A percentile compares a stretch with the other conserved stretches of the same genome.
phyloP scores from a whole-genome alignment of 2,888 invertebrate species.

The Oeneis ivallda region DNA sequence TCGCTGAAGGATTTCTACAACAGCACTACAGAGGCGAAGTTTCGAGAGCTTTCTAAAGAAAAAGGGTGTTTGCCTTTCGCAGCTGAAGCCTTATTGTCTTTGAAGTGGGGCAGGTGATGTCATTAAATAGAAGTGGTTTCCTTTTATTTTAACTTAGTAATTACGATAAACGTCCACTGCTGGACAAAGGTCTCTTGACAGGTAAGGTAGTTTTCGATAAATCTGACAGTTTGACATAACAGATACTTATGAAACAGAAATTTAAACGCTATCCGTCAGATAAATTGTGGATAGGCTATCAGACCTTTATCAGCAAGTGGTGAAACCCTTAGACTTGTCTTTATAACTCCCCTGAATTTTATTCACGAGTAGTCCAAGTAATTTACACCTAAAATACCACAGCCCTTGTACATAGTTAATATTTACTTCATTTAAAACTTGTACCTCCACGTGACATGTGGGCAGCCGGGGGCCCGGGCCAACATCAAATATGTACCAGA shows the following conservation, averaged over 20 bases:
- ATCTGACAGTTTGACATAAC: no score
- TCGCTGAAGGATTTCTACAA: slow-evolving; percentile 11
- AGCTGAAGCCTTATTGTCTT: slow-evolving; percentile 7
- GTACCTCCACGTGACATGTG: neutral
- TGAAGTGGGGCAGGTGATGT: neutral
- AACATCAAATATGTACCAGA: slow-evolving; percentile 1
- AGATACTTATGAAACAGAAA: no score
- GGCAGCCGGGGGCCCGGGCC: neutral
- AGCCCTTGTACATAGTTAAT: neutral
- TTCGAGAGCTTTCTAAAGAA: slow-evolving; percentile 17
- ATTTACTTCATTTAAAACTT: neutral
- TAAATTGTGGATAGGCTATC: no score
- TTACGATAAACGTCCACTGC: no score
- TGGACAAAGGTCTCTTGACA: no score
- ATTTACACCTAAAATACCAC: neutral
- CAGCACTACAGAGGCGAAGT: slow-evolving; percentile 12
- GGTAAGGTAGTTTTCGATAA: no score
- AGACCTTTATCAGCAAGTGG: no score
- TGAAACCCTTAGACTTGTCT: no score
- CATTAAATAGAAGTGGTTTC: no score
- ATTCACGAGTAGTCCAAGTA: neutral
- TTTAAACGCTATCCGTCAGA: no score
- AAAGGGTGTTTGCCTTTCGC: slow-evolving; percentile 7
- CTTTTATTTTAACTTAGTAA: no score
- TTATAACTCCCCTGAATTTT: no score